Evolutionary conservation across 2,113 vertebrate genomes (phyloP).

Genomic region (Campylomormyrus tamandua): DNA sequence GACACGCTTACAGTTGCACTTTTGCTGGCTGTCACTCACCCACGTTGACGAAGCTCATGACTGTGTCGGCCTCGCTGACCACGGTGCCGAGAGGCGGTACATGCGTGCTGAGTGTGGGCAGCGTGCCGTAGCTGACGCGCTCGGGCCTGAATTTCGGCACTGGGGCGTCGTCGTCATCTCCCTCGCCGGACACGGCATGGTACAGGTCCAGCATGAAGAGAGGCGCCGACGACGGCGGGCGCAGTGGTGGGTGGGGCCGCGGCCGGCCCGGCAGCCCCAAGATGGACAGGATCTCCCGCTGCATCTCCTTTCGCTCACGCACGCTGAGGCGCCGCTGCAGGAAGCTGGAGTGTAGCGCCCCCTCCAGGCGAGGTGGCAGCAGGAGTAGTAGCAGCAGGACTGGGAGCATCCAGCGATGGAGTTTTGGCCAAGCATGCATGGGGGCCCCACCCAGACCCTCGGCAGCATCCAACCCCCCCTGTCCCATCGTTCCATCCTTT

Average conservation of each 20-base stretch:
- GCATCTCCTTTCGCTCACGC: constrained; percentile 82
- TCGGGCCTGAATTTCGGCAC: constrained; percentile 41
- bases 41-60: constrained; percentile 93
- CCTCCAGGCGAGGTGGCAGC: constrained; percentile 44
- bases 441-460: no score
- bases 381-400: constrained; percentile 44
- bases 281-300: constrained; percentile 83
- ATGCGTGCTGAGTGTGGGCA: constrained; percentile 70
- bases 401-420: constrained; percentile 35
- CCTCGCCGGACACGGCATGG: constrained; percentile 73
- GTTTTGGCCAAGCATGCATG: not conserved
- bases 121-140: constrained; percentile 43
- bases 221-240: constrained; percentile 76
- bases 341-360: constrained; percentile 67
- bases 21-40: constrained; percentile 62
- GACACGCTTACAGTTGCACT: not conserved
- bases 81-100: constrained; percentile 63
- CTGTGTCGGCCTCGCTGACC: constrained; percentile 80
- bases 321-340: constrained; percentile 64
- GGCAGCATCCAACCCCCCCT: not conserved
- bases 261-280: constrained; percentile 73
- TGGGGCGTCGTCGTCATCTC: constrained; percentile 47
- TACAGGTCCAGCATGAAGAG: constrained; percentile 94
- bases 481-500: not conserved
- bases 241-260: constrained; percentile 58